Percentiles rank a stretch among this genome's conserved stretches.
phyloP scores from a whole-genome alignment of 2,888 invertebrate species.

The Lymantria dispar region DNA sequence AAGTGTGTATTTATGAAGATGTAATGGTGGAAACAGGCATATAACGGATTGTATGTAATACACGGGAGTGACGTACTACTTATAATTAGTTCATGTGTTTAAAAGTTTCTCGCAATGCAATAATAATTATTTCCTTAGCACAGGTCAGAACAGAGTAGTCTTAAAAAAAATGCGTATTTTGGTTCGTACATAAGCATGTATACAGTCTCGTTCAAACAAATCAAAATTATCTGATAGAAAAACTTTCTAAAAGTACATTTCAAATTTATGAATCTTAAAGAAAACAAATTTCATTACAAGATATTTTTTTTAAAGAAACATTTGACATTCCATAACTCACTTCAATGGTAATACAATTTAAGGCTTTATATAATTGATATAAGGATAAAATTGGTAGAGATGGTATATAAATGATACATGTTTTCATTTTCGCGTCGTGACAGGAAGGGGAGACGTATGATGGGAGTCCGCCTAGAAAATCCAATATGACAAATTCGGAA shows the following conservation, averaged over 20 bases:
- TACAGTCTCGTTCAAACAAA: neutral
- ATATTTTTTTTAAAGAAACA: slow-evolving; percentile 40
- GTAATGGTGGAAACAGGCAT: too few relatives aligned
- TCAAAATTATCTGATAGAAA: neutral
- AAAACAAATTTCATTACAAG: slow-evolving; percentile 52
- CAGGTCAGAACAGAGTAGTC: too few relatives aligned
- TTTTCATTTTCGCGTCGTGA: slow-evolving; percentile 76
- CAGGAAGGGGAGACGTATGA: slow-evolving; percentile 73
- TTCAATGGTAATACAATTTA: slow-evolving; percentile 26
- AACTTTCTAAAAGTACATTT: slow-evolving; percentile 21
- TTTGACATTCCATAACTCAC: slow-evolving; percentile 37
- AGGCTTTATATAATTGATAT: slow-evolving; percentile 26
- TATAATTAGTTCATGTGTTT: too few relatives aligned
- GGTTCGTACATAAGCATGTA: too few relatives aligned
- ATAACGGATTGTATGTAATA: too few relatives aligned
- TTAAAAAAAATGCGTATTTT: too few relatives aligned
- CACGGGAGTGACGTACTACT: too few relatives aligned
- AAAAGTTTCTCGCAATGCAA: too few relatives aligned
- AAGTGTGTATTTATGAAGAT: too few relatives aligned
- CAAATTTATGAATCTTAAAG: slow-evolving; percentile 38
- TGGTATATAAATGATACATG: slow-evolving; percentile 61
- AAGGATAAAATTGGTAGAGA: slow-evolving; percentile 39
- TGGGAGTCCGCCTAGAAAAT: slow-evolving; percentile 71
- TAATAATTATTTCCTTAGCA: too few relatives aligned
- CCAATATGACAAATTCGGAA: slow-evolving; percentile 82